These are phyloP conservation scores for Rousettus leschenaultii DNA, from an alignment of 2,113 vertebrate genomes.

Conservation along the genomic window DNA sequence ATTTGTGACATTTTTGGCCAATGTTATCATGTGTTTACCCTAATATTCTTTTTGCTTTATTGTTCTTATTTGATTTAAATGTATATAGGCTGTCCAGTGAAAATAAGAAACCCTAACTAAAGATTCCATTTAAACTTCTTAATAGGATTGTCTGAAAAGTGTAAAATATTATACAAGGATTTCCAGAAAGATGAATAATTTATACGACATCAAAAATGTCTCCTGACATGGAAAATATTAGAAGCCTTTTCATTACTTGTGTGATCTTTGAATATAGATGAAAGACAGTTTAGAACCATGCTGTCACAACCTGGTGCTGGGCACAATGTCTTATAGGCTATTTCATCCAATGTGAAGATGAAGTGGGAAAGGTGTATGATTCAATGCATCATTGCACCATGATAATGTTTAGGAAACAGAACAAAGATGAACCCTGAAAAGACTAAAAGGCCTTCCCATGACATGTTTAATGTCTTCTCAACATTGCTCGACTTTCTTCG, in stretches of 20 bases:
- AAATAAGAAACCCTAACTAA: conserved; percentile 13
- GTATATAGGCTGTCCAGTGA: neutral
- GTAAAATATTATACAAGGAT: neutral
- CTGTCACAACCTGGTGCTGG: neutral
- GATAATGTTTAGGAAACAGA: neutral
- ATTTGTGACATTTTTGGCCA: conserved; percentile 32
- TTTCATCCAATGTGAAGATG: neutral
- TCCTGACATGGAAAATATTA: neutral
- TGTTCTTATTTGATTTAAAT: conserved; percentile 51
- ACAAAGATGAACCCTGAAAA: neutral
- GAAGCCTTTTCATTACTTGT: neutral
- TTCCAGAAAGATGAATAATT: neutral
- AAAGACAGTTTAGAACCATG: neutral
- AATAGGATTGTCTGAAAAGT: neutral
- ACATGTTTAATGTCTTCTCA: neutral
- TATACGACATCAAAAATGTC: neutral
- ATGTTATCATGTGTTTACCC: neutral
- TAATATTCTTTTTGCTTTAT: conserved; percentile 20
- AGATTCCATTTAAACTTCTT: neutral
- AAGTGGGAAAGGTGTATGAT: neutral
- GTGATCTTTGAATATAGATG: neutral
- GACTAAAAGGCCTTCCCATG: neutral
- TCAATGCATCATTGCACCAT: neutral
- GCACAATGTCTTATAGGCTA: neutral
- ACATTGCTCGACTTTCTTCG: neutral